These are phyloP conservation scores for Drosophila pectinifera DNA, from an alignment of 1,140 invertebrate species.

Conservation along the genomic window DNA sequence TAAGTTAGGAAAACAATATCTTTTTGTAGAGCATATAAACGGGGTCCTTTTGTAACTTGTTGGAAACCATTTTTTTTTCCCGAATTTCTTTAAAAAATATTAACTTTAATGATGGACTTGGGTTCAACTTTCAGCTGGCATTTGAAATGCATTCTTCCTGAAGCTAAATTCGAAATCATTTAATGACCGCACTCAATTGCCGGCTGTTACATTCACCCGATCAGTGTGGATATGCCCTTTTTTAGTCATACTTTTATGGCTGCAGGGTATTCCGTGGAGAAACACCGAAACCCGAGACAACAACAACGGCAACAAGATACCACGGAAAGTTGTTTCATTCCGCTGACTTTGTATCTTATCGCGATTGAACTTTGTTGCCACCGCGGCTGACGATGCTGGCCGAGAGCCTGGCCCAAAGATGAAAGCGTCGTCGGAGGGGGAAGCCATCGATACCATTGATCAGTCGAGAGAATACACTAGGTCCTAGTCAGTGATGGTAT, in stretches of 20 bases:
- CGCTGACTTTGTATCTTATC: conserved; percentile 57
- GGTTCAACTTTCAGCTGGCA: conserved; percentile 29
- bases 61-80: neutral
- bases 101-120: neutral
- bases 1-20: too few species aligned
- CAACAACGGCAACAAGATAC: conserved; percentile 14
- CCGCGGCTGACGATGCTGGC: conserved; percentile 45
- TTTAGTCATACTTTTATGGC: conserved; percentile 36
- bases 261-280: conserved; percentile 65
- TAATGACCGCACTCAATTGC: conserved; percentile 39
- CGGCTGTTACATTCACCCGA: conserved; percentile 61
- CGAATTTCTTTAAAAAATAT: neutral
- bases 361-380: conserved; percentile 80
- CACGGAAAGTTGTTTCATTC: conserved; percentile 51
- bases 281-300: conserved; percentile 8
- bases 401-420: conserved; percentile 18
- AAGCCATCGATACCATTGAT: conserved; percentile 71
- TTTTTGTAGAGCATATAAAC: too few species aligned
- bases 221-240: conserved; percentile 64
- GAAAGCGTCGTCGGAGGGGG: conserved; percentile 15
- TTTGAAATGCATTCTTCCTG: conserved; percentile 39
- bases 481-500: conserved; percentile 30
- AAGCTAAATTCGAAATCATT: conserved; percentile 30
- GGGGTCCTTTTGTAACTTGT: neutral
- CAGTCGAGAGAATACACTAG: conserved; percentile 43